Evolutionary conservation across 2,797 vertebrate species (phyloP).

Genomic region (Sebastes kiyomatsui): DNA sequence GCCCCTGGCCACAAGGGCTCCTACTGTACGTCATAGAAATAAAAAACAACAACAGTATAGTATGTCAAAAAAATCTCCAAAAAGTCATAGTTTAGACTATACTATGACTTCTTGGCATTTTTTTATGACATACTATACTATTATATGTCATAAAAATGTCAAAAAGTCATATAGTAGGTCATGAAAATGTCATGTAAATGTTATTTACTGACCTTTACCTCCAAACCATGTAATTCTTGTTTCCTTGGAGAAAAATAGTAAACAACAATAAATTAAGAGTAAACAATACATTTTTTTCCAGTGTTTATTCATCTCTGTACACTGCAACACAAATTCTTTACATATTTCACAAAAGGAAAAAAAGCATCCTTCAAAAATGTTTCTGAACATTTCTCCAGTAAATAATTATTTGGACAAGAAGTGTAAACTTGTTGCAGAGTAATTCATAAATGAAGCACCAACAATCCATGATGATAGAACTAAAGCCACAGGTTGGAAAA

Average conservation of each 20-base stretch:
- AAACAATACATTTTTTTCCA: constrained; percentile 56
- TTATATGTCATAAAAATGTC: too few relatives aligned
- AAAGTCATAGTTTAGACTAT: too few relatives aligned
- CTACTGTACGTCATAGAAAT: too few relatives aligned
- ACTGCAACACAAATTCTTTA: constrained; percentile 83
- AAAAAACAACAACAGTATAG: too few relatives aligned
- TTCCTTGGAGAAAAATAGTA: constrained; percentile 45
- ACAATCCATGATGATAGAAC: constrained; percentile 38
- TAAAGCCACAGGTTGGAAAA: constrained; percentile 49
- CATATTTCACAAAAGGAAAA: constrained; percentile 72
- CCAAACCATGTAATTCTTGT: neutral
- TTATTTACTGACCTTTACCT: neutral
- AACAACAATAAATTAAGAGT: constrained; percentile 27
- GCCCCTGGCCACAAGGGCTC: too few relatives aligned
- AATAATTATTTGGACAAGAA: constrained; percentile 52
- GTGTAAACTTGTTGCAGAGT: constrained; percentile 43
- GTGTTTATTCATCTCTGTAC: constrained; percentile 83
- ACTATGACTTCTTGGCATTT: too few relatives aligned
- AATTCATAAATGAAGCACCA: constrained; percentile 41
- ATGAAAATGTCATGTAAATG: too few relatives aligned
- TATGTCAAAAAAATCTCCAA: too few relatives aligned
- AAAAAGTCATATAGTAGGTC: too few relatives aligned
- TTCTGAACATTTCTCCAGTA: constrained; percentile 60
- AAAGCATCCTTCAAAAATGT: constrained; percentile 60
- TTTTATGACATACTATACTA: too few relatives aligned